Evolutionary conservation across 1,140 invertebrate species (phyloP), one percentile per base, ranked within the genome.

Genomic region (Lamellibrachia luymesi): DNA sequence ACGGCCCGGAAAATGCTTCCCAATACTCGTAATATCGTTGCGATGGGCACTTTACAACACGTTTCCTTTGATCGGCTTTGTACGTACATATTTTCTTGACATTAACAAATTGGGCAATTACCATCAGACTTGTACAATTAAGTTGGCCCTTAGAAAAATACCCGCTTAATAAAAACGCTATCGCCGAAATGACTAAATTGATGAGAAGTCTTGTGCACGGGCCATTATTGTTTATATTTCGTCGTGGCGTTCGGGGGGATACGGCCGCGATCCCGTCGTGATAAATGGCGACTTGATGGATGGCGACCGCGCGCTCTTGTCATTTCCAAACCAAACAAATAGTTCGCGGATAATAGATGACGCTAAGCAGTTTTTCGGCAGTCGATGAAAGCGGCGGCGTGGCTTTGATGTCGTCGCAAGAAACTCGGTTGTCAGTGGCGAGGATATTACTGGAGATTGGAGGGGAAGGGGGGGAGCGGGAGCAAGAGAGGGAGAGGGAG

Each of bases 151-250:
- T 80, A 80, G 64, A 80, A 80, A 80, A 80, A 17, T 80, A 80
- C 64, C 64, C 64, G 64, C 64, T 80, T 80, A 80, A 80, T 80
- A 80, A 80, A 80, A 80, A 80, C 64, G 64, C 64, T 80, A 80
- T 80, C 64, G 64, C 17, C 64, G 13, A 80, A 80, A 80, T 80
- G 64, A 80, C 13, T 80, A 80, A 80, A 80, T 80, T 80, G 64
- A 80, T 80, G 64, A 10, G 64, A 80, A 80, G 64, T 80, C 64
- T 80, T 1, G 64, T 22, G 64, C 64, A 22, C 64, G 64, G 64
- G 64, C 64, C 13, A 80, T 80, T 80, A 80, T 80, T 80, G 64
- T 80, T 80, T 80, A 80, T 80, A 17, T 80, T 80, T 80, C 64
- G 13, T 80, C 64, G 64, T 22, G 64, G 64, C 64, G 64, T 17